Conservation (phyloP, 2,797 vertebrate species). For the Adrianichthys oophorus region DNA sequence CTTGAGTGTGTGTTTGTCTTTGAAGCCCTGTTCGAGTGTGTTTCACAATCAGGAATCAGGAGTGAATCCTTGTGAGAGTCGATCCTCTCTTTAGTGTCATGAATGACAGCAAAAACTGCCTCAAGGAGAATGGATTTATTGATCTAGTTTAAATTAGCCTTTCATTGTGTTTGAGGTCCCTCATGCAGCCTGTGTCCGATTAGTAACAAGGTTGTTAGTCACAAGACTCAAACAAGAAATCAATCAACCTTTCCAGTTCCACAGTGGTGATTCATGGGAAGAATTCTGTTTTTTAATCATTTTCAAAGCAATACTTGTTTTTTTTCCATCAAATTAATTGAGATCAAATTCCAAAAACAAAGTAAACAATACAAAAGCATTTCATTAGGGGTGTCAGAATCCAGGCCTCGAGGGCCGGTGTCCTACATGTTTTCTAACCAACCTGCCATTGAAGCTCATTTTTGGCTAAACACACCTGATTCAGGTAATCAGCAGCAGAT, state of each 20-base stretch:
- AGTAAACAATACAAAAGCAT: too few relatives aligned
- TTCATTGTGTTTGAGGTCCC: background rate
- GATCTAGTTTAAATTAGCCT: background rate
- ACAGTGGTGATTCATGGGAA: slow-evolving; percentile 2
- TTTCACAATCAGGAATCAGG: slow-evolving; percentile 14
- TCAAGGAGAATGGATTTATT: slow-evolving; percentile 18
- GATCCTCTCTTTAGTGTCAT: slow-evolving; percentile 7
- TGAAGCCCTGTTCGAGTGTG: slow-evolving; percentile 4
- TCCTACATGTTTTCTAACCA: too few relatives aligned
- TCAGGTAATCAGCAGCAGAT: too few relatives aligned
- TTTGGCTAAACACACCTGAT: too few relatives aligned
- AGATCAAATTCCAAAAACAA: too few relatives aligned
- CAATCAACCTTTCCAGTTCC: background rate
- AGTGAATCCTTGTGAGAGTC: slow-evolving; percentile 26
- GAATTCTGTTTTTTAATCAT: background rate
- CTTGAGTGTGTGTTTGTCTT: background rate
- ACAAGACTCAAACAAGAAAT: background rate
- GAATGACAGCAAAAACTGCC: slow-evolving; percentile 14
- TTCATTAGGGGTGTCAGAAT: too few relatives aligned
- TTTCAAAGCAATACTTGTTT: too few relatives aligned
- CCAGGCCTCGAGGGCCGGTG: too few relatives aligned
- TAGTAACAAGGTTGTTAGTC: background rate
- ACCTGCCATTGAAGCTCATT: too few relatives aligned
- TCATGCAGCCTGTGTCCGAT: background rate
- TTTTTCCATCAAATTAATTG: too few relatives aligned